These are phyloP conservation scores for Cryptosula pallasiana DNA, from an alignment of 2,888 invertebrate species.

Conservation along the genomic window DNA sequence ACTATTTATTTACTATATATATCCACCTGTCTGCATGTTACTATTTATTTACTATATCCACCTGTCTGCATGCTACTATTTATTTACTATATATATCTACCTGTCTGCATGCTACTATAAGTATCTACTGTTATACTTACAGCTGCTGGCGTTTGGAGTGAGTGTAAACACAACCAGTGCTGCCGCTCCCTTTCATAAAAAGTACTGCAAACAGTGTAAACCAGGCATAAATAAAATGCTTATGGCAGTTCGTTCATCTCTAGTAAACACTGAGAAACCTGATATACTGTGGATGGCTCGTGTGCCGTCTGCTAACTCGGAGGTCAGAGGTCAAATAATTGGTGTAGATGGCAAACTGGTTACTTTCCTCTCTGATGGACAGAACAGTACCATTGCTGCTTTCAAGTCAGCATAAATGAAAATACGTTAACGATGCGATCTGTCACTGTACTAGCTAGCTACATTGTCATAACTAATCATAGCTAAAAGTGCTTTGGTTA, in stretches of 20 bases:
- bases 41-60: no score
- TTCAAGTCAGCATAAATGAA: no score
- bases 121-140: no score
- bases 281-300: not conserved
- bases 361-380: not conserved
- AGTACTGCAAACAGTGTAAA: not conserved
- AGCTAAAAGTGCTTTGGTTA: no score
- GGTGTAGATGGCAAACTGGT: not conserved
- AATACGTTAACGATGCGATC: no score
- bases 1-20: no score
- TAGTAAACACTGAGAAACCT: not conserved
- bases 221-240: conserved; percentile 1
- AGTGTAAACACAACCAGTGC: not conserved
- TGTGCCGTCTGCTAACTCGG: not conserved
- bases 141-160: not conserved
- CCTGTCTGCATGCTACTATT: no score
- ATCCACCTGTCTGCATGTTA: no score
- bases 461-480: no score
- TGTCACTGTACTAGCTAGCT: no score
- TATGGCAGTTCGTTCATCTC: not conserved
- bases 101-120: no score
- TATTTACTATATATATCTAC: no score
- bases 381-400: not conserved
- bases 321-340: conserved; percentile 2
- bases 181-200: not conserved